These are phyloP conservation scores for Dermolepida albohirtum DNA, from an alignment of 2,888 invertebrate genomes.

Conservation along the genomic window DNA sequence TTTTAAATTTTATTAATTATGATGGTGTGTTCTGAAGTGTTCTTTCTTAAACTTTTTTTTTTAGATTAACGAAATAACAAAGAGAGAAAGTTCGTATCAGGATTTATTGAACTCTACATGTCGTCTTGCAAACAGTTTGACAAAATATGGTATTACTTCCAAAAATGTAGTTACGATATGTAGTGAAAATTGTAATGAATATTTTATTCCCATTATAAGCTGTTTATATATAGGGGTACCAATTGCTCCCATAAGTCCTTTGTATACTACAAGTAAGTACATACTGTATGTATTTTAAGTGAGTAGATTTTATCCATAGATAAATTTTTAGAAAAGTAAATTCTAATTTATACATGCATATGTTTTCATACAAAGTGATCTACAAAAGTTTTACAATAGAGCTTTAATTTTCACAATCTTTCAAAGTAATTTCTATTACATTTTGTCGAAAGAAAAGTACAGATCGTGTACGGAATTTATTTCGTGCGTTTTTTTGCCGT, in stretches of 20 bases:
- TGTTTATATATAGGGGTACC: constrained; percentile 53
- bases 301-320: no score
- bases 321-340: no score
- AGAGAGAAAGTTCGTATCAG: constrained; percentile 66
- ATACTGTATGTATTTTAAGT: background rate
- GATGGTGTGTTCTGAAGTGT: no score
- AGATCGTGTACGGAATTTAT: no score
- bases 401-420: no score
- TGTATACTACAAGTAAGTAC: constrained; percentile 56
- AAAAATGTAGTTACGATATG: constrained; percentile 69
- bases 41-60: background rate
- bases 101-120: constrained; percentile 68
- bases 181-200: constrained; percentile 71
- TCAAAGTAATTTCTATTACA: no score
- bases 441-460: no score
- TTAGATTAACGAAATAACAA: constrained; percentile 58
- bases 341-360: no score
- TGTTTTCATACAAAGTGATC: no score
- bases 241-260: constrained; percentile 55
- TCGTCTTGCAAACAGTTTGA: constrained; percentile 67
- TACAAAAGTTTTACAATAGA: no score
- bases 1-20: no score
- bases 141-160: constrained; percentile 64
- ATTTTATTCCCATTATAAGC: constrained; percentile 54
- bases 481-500: no score